A percentile compares a stretch with the other conserved stretches of the same genome.
Evolutionary conservation across 2,113 vertebrate genomes (phyloP).

Genomic region (Seriola rivoliana): DNA sequence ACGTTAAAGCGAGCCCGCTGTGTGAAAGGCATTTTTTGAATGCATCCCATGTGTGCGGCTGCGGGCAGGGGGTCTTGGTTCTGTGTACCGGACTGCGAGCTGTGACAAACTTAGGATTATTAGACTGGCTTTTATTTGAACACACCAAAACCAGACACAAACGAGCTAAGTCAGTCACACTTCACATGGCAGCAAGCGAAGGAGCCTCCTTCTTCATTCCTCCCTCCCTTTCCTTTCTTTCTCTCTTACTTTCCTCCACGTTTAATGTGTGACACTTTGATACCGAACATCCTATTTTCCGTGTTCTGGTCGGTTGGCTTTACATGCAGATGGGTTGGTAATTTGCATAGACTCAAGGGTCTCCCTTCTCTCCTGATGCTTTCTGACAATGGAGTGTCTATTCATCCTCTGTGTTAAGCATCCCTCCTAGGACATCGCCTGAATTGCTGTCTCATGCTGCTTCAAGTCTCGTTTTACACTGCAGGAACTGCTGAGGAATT

Average conservation of each 20-base stretch:
- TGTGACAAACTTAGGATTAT: slow-evolving; percentile 76
- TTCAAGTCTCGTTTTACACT: slow-evolving; percentile 74
- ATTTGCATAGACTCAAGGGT: slow-evolving; percentile 80
- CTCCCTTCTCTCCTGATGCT: slow-evolving; percentile 70
- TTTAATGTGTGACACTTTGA: slow-evolving; percentile 79
- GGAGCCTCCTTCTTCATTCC: slow-evolving; percentile 33
- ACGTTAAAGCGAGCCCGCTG: slow-evolving; percentile 50
- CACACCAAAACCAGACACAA: slow-evolving; percentile 61
- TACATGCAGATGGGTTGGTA: slow-evolving; percentile 72
- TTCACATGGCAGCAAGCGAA: slow-evolving; percentile 58
- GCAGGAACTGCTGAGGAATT: slow-evolving; percentile 69
- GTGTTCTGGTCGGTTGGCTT: slow-evolving; percentile 74
- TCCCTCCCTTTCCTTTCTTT: slow-evolving; percentile 37
- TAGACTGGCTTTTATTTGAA: slow-evolving; percentile 68
- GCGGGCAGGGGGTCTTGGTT: slow-evolving; percentile 57
- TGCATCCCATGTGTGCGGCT: slow-evolving; percentile 45
- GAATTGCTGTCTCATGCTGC: slow-evolving; percentile 80
- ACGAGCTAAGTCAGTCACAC: slow-evolving; percentile 71
- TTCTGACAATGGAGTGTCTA: slow-evolving; percentile 68
- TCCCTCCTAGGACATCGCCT: slow-evolving; percentile 67
- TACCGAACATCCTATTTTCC: slow-evolving; percentile 75
- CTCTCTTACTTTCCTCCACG: slow-evolving; percentile 69
- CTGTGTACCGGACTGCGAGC: slow-evolving; percentile 54
- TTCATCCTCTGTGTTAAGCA: slow-evolving; percentile 73
- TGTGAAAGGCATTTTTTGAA: slow-evolving; percentile 57